Conservation (phyloP, 2,797 vertebrate genomes). For the Sebastes paucispinis region DNA sequence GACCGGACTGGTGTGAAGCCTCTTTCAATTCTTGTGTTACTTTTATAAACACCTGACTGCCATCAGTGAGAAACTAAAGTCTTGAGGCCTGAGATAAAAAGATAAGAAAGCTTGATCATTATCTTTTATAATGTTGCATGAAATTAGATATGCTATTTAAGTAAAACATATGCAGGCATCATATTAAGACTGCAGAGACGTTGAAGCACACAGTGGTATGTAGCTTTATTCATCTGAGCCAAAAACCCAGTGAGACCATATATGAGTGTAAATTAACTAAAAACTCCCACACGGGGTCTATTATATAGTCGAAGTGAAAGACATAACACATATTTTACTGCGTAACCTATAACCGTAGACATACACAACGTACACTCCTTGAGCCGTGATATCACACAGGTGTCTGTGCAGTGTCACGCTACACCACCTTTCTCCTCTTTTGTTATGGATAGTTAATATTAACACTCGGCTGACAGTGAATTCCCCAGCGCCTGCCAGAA, state of each 20-base stretch:
- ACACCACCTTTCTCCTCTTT: slow-evolving; percentile 42
- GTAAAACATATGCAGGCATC: neutral
- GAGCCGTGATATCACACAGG: slow-evolving; percentile 53
- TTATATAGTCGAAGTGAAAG: slow-evolving; percentile 47
- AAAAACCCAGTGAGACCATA: slow-evolving; percentile 1
- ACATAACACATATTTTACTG: slow-evolving; percentile 42
- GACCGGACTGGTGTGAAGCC: neutral
- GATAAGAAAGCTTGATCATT: accelerated
- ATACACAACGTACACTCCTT: slow-evolving; percentile 23
- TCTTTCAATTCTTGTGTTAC: neutral
- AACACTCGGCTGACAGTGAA: slow-evolving; percentile 61
- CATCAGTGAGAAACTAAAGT: neutral
- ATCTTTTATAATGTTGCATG: neutral
- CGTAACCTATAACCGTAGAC: slow-evolving; percentile 23
- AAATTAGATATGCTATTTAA: neutral
- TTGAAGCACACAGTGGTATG: neutral
- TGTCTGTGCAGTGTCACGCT: slow-evolving; percentile 62
- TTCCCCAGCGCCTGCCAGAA: slow-evolving; percentile 59
- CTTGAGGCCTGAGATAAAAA: neutral
- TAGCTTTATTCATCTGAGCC: neutral
- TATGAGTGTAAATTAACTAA: slow-evolving; percentile 29
- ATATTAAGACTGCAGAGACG: neutral
- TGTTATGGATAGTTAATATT: slow-evolving; percentile 70
- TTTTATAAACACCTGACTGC: neutral
- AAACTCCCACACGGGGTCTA: slow-evolving; percentile 12